Evolutionary conservation across 2,797 vertebrate species (phyloP), one percentile per base, ranked within the genome.

Genomic region (Brachyalestes nurse): DNA sequence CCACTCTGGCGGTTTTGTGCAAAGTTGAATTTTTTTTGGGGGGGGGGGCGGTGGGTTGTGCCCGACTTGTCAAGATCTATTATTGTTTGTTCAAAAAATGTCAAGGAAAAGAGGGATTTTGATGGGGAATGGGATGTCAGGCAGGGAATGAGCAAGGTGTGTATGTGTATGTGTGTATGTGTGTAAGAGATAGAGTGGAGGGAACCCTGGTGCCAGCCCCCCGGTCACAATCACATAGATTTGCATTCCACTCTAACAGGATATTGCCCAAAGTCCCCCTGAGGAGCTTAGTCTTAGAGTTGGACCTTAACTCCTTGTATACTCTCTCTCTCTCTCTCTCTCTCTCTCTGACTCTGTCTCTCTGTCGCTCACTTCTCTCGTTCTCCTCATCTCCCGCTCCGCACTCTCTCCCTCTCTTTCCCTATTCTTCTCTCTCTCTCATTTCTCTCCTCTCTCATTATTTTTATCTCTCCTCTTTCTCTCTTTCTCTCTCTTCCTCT

Each of bases 231-330:
- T 92, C 88, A 87, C 89, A 91, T 89, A 91, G 88, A 90, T 91
- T 91, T 90, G 73, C 91, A 93, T 93, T 93, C 91, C 92, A 89
- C 81, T 91, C 90, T 90, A 91, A 91, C 90, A 90, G 91, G 90
- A 92, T 92, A 90, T 90, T 88, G 87, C 89, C 90, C 90, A 90
- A 90, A 91, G 87, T 91, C 88, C 87, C 83, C 89, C 89, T 85
- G 88, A 92, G 90, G 89, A 90, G 90, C 90, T 92, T 91, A 92
- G 21, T 42, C 78, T 70, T 83, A 75, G 67, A 74, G 77, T 49
- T 82, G 80, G 69, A 70, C 79, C 84, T 86, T 85, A 85, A 84
- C 85, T 90, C 80, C 75, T 80, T 69, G 83, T 85, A 87, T 85
- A 84, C 61, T 38, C 73, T 80, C 69, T 82, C 80, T 83, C 76